These are phyloP conservation scores for Merodon equestris DNA, from an alignment of 2,888 invertebrate species.

Conservation along the genomic window DNA sequence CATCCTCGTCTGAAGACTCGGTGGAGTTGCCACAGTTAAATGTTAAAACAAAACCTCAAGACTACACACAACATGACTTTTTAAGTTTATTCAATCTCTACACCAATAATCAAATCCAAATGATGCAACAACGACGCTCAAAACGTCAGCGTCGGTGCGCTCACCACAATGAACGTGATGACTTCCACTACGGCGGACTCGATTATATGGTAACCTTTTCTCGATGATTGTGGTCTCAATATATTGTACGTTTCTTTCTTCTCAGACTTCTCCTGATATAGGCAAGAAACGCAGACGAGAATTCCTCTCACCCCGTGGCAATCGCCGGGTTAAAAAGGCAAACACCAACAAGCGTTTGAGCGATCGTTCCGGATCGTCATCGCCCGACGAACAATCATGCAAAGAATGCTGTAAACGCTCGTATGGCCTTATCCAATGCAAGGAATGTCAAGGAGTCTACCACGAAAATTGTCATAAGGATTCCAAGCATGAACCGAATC, in stretches of 20 bases:
- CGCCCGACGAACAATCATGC: slow-evolving; percentile 73
- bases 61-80: slow-evolving; percentile 76
- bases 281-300: slow-evolving; percentile 74
- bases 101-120: slow-evolving; percentile 73
- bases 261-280: slow-evolving; percentile 13
- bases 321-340: slow-evolving; percentile 73
- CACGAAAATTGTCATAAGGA: slow-evolving; percentile 72
- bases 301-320: slow-evolving; percentile 76
- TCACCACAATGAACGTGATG: slow-evolving; percentile 76
- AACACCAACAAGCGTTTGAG: slow-evolving; percentile 61
- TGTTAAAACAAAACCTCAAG: slow-evolving; percentile 70
- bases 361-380: slow-evolving; percentile 71
- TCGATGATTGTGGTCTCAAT: background rate
- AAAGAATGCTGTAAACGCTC: slow-evolving; percentile 74
- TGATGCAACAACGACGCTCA: slow-evolving; percentile 76
- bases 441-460: slow-evolving; percentile 71
- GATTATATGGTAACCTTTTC: slow-evolving; percentile 70
- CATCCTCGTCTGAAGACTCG: slow-evolving; percentile 73
- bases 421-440: slow-evolving; percentile 71
- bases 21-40: slow-evolving; percentile 65
- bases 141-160: slow-evolving; percentile 77
- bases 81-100: slow-evolving; percentile 75
- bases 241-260: slow-evolving; percentile 7
- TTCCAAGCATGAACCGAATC: slow-evolving; percentile 37
- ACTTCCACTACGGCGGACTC: slow-evolving; percentile 77